Conservation (phyloP, 64 coral and sea anemone species). For the Montipora foliosa region DNA sequence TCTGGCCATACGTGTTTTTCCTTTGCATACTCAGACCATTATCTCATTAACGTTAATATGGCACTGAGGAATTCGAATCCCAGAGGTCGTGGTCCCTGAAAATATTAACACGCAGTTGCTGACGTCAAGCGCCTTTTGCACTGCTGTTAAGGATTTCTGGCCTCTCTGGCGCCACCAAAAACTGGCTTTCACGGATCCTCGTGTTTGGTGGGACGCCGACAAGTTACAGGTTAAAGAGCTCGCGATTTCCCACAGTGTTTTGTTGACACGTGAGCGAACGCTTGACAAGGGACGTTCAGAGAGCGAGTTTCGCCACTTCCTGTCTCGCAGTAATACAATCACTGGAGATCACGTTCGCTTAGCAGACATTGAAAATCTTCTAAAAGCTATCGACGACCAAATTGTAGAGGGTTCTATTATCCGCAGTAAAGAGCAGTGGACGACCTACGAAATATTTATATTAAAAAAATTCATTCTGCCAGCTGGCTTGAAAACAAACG, state of each 20-base stretch:
- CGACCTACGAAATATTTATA: slow-evolving; percentile 49
- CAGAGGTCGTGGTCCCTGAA: background rate
- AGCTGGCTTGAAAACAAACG: background rate
- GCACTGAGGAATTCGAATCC: background rate
- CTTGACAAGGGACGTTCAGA: background rate
- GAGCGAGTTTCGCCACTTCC: background rate
- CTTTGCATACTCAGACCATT: background rate
- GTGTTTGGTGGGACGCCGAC: background rate
- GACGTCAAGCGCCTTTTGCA: background rate
- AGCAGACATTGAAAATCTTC: background rate
- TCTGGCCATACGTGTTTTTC: too few species aligned
- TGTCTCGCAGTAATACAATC: background rate
- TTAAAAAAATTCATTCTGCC: background rate
- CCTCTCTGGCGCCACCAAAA: background rate
- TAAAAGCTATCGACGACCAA: background rate
- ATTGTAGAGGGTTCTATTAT: background rate
- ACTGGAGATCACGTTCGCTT: background rate
- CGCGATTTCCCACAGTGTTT: background rate
- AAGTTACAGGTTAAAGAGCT: background rate
- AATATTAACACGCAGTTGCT: background rate
- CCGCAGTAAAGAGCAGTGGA: slow-evolving; percentile 15
- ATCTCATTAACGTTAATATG: background rate
- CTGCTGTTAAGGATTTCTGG: background rate
- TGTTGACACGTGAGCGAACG: background rate
- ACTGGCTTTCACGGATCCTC: background rate